Percentiles rank a stretch among this genome's conserved stretches.
phyloP scores from a whole-genome alignment of 1,140 invertebrate species.

The Pissodes strobi region DNA sequence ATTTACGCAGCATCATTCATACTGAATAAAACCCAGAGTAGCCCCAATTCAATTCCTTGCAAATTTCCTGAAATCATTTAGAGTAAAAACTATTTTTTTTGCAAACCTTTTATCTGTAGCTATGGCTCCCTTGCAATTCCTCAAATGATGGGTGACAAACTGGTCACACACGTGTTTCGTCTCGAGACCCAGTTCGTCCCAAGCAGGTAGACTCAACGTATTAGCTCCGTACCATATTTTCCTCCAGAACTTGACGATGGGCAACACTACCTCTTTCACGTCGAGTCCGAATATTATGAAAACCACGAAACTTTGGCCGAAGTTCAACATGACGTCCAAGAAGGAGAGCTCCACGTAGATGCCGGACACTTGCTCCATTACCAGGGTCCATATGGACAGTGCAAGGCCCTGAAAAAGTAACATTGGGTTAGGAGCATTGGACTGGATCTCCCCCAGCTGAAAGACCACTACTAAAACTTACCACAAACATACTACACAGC shows the following conservation, averaged over 20 bases:
- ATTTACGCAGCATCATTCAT: too few species aligned
- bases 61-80: too few species aligned
- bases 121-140: conserved; percentile 79
- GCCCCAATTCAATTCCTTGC: too few species aligned
- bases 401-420: conserved; percentile 71
- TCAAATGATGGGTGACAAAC: conserved; percentile 82
- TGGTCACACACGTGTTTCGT: conserved; percentile 85
- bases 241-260: conserved; percentile 65
- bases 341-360: conserved; percentile 91
- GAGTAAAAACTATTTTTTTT: too few species aligned
- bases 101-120: conserved; percentile 69
- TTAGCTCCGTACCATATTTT: conserved; percentile 73
- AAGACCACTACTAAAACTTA: conserved; percentile 57
- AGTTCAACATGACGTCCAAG: conserved; percentile 84
- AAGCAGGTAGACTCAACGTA: conserved; percentile 69
- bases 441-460: not conserved
- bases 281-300: conserved; percentile 87
- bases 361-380: conserved; percentile 83
- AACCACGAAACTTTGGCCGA: conserved; percentile 84
- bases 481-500: conserved; percentile 85
- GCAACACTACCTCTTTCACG: conserved; percentile 71
- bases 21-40: too few species aligned
- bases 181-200: conserved; percentile 75
- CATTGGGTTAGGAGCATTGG: too few species aligned
- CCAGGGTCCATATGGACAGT: conserved; percentile 82